Conservation (phyloP, 2,888 invertebrate genomes). For the Hemistola chrysoprasaria region DNA sequence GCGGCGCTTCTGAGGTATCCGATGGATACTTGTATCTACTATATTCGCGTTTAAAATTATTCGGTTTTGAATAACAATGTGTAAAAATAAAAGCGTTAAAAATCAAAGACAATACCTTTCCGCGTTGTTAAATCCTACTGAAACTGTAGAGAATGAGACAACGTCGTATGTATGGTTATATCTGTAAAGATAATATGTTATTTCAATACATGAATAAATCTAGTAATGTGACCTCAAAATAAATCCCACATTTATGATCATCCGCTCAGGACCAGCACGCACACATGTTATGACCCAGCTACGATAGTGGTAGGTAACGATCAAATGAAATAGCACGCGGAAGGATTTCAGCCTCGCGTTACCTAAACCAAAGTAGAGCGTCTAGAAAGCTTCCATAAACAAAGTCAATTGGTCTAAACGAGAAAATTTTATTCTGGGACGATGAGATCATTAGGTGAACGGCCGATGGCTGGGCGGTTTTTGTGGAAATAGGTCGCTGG, state of each 20-base stretch:
- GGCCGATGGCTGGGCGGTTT: constrained; percentile 54
- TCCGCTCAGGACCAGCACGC: constrained; percentile 6
- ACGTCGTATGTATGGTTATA: no score
- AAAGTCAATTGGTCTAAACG: constrained; percentile 74
- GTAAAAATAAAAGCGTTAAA: constrained; percentile 22
- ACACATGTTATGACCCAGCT: constrained; percentile 16
- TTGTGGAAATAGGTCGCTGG: constrained; percentile 63
- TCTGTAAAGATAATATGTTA: constrained; percentile 12
- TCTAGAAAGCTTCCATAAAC: constrained; percentile 72
- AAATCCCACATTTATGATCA: constrained; percentile 9
- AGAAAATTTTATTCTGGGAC: constrained; percentile 71
- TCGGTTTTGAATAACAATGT: constrained; percentile 18
- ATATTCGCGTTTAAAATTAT: constrained; percentile 21
- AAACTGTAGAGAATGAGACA: constrained; percentile 10
- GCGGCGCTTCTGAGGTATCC: constrained; percentile 46
- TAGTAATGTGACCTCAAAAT: constrained; percentile 6
- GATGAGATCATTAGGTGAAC: constrained; percentile 79
- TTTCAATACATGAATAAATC: constrained; percentile 12
- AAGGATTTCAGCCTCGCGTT: constrained; percentile 45
- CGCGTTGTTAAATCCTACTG: constrained; percentile 19
- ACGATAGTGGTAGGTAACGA: constrained; percentile 19
- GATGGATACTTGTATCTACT: constrained; percentile 2
- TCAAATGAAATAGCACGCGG: constrained; percentile 33
- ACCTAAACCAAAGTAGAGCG: constrained; percentile 57
- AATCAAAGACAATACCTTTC: constrained; percentile 17